phyloP scores from a whole-genome alignment of 2,888 invertebrate species.

The Lamellibrachia columna region DNA sequence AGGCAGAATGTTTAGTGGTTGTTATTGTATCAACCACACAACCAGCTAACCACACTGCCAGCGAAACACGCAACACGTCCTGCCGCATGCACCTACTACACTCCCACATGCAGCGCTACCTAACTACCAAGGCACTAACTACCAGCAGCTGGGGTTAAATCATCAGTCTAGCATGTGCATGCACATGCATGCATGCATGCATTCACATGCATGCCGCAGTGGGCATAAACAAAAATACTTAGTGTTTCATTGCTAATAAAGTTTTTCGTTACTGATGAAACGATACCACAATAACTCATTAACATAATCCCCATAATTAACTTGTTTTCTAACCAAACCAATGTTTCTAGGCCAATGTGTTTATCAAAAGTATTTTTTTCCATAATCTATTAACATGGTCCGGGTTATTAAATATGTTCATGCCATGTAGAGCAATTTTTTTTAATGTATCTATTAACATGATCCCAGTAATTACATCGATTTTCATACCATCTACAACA shows the following conservation, averaged over 20 bases:
- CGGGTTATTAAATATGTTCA: no score
- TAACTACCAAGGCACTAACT: neutral
- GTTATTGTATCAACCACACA: slow-evolving; percentile 82
- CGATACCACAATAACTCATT: no score
- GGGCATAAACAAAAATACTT: no score
- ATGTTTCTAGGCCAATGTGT: no score
- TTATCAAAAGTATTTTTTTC: no score
- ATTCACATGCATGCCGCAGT: neutral
- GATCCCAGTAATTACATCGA: neutral
- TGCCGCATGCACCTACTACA: neutral
- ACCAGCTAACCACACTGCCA: slow-evolving; percentile 99
- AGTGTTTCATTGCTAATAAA: no score
- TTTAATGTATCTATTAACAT: neutral
- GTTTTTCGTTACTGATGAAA: no score
- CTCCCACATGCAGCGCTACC: slow-evolving; percentile 1
- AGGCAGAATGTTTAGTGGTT: slow-evolving; percentile 94
- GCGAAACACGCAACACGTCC: slow-evolving; percentile 44
- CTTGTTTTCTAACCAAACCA: no score
- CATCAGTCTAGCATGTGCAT: neutral
- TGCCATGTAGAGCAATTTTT: neutral
- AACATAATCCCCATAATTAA: no score
- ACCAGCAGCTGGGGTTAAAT: neutral
- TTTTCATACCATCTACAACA: neutral
- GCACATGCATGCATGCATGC: neutral
- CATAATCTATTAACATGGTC: no score